Evolutionary conservation across 2,797 vertebrate species (phyloP), one percentile per base, ranked within the genome.

Genomic region (Botia kubotai): DNA sequence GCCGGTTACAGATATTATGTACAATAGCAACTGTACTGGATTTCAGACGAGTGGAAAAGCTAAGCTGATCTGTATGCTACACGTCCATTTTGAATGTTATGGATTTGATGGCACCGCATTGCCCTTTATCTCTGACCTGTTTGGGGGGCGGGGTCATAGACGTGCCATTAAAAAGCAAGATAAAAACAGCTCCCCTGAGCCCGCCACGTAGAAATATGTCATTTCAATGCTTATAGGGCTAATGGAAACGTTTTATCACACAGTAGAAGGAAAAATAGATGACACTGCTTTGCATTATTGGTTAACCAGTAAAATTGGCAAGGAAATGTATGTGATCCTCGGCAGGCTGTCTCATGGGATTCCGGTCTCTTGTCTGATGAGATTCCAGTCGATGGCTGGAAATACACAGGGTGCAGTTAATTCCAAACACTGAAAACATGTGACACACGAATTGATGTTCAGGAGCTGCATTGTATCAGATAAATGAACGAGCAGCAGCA

Each of bases 201-300:
- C 83, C 19, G 79, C 86, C 79, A 66, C 79, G 81, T 81, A 65
- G 74, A 84, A 82, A 88, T 83, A 75, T 67, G 17, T 82, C 85
- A 66, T 83, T 86, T 87, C 84, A 89, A 90, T 89, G 89, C 88
- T 83, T 72, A 87, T 88, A 63, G 17, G 13, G 26, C 87, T 88
- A 87, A 89, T 86, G 84, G 87, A 79, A 86, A 84, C 2, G 87
- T 87, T 85, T 85, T 89, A 92, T 91, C 89, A 88, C 87, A 82
- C 86, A 80, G 26, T 72, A 72, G 52, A 52, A 76, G 82, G 87
- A 87, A 92, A 88, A 83, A 89, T 89, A 76, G 88, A 80, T 87
- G 90, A 89, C 88, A 90, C 87, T 82, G 77, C 83, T 84, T 84
- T 62, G 82, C 81, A 76, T 88, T 90, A 90, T 92, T 90, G 90